A percentile compares a stretch with the other conserved stretches of the same genome.
These are phyloP conservation scores for Hippocampus mohnikei DNA, from an alignment of 2,113 vertebrate genomes.

Conservation along the genomic window DNA sequence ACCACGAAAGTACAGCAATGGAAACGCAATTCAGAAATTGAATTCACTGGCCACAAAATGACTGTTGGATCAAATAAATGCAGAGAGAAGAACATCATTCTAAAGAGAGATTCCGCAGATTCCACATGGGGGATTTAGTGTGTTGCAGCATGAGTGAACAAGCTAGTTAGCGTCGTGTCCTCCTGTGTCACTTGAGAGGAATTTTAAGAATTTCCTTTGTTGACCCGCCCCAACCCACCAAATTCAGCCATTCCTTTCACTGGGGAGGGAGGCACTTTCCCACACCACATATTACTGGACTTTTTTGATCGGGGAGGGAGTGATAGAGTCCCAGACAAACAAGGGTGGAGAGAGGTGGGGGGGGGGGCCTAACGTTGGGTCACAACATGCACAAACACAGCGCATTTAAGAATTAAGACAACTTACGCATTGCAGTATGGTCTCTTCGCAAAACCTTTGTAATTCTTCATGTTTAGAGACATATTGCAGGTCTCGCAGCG, in stretches of 20 bases:
- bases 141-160: conserved; percentile 49
- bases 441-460: conserved; percentile 98
- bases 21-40: neutral
- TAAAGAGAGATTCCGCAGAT: conserved; percentile 45
- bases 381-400: conserved; percentile 22
- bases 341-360: conserved; percentile 19
- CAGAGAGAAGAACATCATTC: conserved; percentile 22
- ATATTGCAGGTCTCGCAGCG: conserved; percentile 98
- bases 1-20: neutral
- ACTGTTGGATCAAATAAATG: neutral
- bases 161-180: conserved; percentile 39
- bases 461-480: conserved; percentile 99
- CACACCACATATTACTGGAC: conserved; percentile 51
- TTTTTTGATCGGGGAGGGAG: conserved; percentile 38
- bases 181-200: conserved; percentile 67
- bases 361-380: conserved; percentile 41
- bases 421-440: conserved; percentile 99
- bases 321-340: conserved; percentile 43
- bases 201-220: conserved; percentile 73
- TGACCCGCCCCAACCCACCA: conserved; percentile 20
- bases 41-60: neutral
- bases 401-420: conserved; percentile 30
- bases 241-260: neutral
- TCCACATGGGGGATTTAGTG: conserved; percentile 43
- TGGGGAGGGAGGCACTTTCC: conserved; percentile 53